Percentiles rank a stretch among this genome's conserved stretches.
Conservation (phyloP, 2,113 vertebrate genomes). For the Triplophysa tibetana region DNA sequence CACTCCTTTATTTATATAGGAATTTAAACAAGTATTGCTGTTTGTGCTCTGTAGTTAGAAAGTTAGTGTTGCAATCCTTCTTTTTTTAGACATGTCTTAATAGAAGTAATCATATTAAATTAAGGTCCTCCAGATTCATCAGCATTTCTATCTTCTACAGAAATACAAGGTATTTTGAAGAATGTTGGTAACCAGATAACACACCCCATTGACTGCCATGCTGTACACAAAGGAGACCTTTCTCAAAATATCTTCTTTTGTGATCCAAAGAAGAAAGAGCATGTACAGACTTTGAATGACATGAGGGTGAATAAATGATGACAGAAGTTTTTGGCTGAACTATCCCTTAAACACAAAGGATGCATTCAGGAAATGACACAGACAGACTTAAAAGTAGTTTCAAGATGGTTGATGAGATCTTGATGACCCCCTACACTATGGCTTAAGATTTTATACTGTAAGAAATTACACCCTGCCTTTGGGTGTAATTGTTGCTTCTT, state of each 20-base stretch:
- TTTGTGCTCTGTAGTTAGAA: neutral
- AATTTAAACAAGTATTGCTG: constrained; percentile 1
- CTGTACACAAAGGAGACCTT: no score
- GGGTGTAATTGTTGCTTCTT: neutral
- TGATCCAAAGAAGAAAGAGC: no score
- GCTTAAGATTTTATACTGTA: constrained; percentile 6
- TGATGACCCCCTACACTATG: constrained; percentile 6
- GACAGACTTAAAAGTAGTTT: neutral
- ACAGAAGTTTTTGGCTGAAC: neutral
- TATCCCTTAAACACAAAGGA: neutral
- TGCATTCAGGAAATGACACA: neutral
- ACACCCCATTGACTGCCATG: no score
- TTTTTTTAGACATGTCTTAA: neutral
- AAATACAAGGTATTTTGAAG: no score
- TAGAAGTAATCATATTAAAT: no score
- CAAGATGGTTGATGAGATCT: constrained; percentile 9
- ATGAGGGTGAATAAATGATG: no score
- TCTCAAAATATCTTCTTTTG: no score
- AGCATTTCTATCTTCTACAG: no score
- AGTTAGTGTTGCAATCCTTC: constrained; percentile 10
- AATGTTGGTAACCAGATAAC: no score
- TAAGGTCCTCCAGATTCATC: no score
- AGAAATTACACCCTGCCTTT: constrained; percentile 10
- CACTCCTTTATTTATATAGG: constrained; percentile 5
- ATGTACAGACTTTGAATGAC: no score